phyloP scores from a whole-genome alignment of 2,888 invertebrate species.

The Bugulina stolonifera region DNA sequence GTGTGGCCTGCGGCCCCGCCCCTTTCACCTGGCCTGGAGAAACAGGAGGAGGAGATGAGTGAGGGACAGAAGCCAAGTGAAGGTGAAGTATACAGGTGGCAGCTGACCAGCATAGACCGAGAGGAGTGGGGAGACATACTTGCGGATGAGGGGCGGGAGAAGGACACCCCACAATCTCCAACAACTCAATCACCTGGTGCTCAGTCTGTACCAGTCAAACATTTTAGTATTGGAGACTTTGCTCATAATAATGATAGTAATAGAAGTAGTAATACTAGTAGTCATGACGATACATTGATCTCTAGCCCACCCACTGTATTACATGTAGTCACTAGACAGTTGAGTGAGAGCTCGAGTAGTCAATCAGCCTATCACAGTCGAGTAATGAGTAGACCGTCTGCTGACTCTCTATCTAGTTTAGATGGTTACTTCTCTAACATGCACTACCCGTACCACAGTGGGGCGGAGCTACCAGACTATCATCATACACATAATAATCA shows the following conservation, averaged over 20 bases:
- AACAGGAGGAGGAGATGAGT: neutral
- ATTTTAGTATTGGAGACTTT: too few species aligned
- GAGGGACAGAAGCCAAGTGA: neutral
- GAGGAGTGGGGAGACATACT: neutral
- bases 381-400: neutral
- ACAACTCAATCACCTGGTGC: too few species aligned
- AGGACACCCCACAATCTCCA: neutral
- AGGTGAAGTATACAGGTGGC: neutral
- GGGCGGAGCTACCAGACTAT: too few species aligned
- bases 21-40: neutral
- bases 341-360: neutral
- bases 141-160: neutral
- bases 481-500: neutral
- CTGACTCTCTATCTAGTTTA: slow-evolving; percentile 6
- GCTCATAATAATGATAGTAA: too few species aligned
- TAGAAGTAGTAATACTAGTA: too few species aligned
- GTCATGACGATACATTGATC: slow-evolving; percentile 1
- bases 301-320: slow-evolving; percentile 7
- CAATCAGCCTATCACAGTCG: neutral
- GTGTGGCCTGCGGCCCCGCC: neutral
- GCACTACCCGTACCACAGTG: neutral
- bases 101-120: neutral
- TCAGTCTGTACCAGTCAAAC: neutral
- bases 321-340: neutral
- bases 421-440: slow-evolving; percentile 23